Conservation (phyloP, 2,797 vertebrate species). For the Lithobates pipiens region DNA sequence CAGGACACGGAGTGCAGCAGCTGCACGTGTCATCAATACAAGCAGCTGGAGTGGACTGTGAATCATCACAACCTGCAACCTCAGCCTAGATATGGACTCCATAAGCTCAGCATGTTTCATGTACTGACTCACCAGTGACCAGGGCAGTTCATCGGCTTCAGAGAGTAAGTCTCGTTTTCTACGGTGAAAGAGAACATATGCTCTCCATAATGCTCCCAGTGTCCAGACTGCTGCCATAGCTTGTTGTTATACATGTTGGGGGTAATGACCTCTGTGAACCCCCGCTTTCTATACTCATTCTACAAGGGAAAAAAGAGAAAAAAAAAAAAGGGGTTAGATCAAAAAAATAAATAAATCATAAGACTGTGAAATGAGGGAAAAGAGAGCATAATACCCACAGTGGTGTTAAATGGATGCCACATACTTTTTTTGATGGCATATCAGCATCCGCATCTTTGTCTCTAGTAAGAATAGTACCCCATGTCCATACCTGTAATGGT, state of each 20-base stretch:
- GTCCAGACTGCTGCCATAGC: slow-evolving; percentile 92
- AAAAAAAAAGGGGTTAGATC: not conserved
- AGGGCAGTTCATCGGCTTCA: slow-evolving; percentile 97
- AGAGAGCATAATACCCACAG: too few species aligned
- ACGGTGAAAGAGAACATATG: slow-evolving; percentile 88
- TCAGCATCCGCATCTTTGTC: too few species aligned
- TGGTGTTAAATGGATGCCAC: too few species aligned
- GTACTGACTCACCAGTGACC: slow-evolving; percentile 87
- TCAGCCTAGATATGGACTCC: not conserved
- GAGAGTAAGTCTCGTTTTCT: slow-evolving; percentile 80
- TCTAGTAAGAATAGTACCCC: too few species aligned
- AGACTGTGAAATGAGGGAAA: too few species aligned
- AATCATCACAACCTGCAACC: not conserved
- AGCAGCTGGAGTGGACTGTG: too few species aligned
- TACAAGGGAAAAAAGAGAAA: slow-evolving; percentile 55
- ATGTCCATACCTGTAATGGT: too few species aligned
- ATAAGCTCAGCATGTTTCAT: not conserved
- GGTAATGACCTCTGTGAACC: slow-evolving; percentile 91
- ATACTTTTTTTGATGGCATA: too few species aligned
- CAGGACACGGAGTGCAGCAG: too few species aligned
- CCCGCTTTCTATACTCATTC: slow-evolving; percentile 86
- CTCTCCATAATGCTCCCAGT: slow-evolving; percentile 91
- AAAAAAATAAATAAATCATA: too few species aligned
- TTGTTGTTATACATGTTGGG: slow-evolving; percentile 87
- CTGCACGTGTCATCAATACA: too few species aligned